Conservation (phyloP, 1,140 invertebrate species). For the Aphelenchoides fujianensis region DNA sequence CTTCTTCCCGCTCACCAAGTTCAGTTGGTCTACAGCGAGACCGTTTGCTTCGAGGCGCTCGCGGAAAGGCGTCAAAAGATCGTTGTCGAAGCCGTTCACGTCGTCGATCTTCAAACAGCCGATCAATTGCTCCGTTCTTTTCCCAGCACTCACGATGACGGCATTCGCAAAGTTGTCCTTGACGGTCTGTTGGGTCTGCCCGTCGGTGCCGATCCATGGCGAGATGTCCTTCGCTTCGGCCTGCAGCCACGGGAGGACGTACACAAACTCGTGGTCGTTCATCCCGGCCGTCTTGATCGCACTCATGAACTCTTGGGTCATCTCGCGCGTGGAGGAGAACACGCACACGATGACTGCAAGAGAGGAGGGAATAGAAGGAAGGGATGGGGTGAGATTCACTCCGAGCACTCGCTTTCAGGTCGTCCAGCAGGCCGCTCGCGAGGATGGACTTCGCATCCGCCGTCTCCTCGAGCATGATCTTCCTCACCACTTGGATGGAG, state of each 20-base stretch:
- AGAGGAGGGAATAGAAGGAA: not conserved
- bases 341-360: conserved; percentile 49
- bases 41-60: conserved; percentile 50
- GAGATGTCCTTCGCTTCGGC: conserved; percentile 51
- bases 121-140: no score
- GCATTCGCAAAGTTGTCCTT: conserved; percentile 50
- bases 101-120: conserved; percentile 51
- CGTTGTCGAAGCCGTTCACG: conserved; percentile 55
- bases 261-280: conserved; percentile 53
- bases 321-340: conserved; percentile 51
- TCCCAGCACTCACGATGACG: conserved; percentile 47
- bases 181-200: conserved; percentile 45
- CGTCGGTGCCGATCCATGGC: conserved; percentile 48
- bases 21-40: conserved; percentile 28
- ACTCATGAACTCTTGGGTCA: conserved; percentile 51
- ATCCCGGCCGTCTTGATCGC: conserved; percentile 34
- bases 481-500: conserved; percentile 26
- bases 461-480: conserved; percentile 49
- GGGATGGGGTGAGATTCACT: conserved; percentile 26
- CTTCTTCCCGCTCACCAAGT: conserved; percentile 13
- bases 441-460: conserved; percentile 47
- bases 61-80: conserved; percentile 48
- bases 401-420: conserved; percentile 45
- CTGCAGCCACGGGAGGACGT: conserved; percentile 55
- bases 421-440: conserved; percentile 38